phyloP scores from a whole-genome alignment of 2,888 invertebrate genomes.

The Pyrocoelia pectoralis region DNA sequence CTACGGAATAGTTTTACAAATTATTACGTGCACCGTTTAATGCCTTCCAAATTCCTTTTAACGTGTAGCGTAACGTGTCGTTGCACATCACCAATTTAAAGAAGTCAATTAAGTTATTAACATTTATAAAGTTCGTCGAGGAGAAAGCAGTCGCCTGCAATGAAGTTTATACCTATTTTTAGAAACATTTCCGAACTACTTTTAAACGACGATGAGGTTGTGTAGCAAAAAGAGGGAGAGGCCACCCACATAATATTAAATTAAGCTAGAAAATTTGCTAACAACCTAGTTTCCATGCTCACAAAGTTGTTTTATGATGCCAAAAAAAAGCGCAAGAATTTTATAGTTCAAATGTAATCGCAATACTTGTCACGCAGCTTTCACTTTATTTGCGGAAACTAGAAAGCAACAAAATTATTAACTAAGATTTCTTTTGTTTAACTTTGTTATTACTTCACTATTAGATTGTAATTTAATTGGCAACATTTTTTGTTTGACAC shows the following conservation, averaged over 20 bases:
- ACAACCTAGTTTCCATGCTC: neutral
- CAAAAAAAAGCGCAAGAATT: neutral
- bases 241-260: neutral
- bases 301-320: neutral
- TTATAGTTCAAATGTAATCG: neutral
- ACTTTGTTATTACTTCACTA: neutral
- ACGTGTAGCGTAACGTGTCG: neutral
- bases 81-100: neutral
- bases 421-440: neutral
- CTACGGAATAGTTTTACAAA: no score
- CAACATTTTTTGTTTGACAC: no score
- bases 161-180: neutral
- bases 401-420: neutral
- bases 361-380: neutral
- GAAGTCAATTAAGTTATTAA: conserved; percentile 8
- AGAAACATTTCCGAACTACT: neutral
- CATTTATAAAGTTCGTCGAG: conserved; percentile 2
- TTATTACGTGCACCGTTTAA: no score
- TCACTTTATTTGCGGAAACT: neutral
- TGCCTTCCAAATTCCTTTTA: neutral
- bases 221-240: neutral
- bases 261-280: neutral
- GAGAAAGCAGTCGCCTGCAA: neutral
- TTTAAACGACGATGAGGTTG: neutral
- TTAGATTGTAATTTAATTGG: neutral